These are phyloP conservation scores for Falcaria lacertinaria DNA, from an alignment of 2,888 invertebrate species.

Conservation along the genomic window DNA sequence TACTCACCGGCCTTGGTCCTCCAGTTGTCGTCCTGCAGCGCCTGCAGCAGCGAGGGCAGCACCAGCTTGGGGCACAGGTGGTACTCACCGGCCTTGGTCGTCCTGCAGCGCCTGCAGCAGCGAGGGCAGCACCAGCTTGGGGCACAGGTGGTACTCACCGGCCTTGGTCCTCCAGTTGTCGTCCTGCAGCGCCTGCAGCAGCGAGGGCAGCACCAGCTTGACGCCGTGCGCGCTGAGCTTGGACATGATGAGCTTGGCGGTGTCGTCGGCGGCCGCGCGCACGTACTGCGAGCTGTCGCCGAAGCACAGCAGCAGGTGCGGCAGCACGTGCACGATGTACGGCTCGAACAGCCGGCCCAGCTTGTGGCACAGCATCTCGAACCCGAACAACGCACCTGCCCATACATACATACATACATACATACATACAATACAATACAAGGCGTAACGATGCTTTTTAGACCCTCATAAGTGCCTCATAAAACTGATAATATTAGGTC, in stretches of 20 bases:
- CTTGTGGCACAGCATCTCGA: slow-evolving; percentile 97
- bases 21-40: slow-evolving; percentile 99
- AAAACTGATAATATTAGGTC: no score
- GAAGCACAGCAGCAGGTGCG: slow-evolving; percentile 95
- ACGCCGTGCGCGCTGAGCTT: slow-evolving; percentile 98
- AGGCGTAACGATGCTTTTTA: not conserved
- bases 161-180: slow-evolving; percentile 99
- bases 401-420: not conserved
- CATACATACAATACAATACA: not conserved
- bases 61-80: slow-evolving; percentile 97
- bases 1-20: slow-evolving; percentile 92
- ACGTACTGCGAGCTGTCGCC: slow-evolving; percentile 98
- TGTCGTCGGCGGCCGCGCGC: slow-evolving; percentile 96
- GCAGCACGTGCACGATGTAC: slow-evolving; percentile 98
- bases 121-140: not conserved
- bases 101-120: slow-evolving; percentile 68
- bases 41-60: slow-evolving; percentile 94
- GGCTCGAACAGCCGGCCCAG: slow-evolving; percentile 98
- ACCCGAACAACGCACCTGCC: slow-evolving; percentile 94
- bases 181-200: slow-evolving; percentile 95
- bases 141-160: slow-evolving; percentile 69
- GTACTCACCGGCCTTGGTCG: no score
- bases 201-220: slow-evolving; percentile 95
- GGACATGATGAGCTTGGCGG: slow-evolving; percentile 96
- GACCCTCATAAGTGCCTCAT: no score